Evolutionary conservation across 2,113 vertebrate genomes (phyloP).

Genomic region (Dipodomys spectabilis): DNA sequence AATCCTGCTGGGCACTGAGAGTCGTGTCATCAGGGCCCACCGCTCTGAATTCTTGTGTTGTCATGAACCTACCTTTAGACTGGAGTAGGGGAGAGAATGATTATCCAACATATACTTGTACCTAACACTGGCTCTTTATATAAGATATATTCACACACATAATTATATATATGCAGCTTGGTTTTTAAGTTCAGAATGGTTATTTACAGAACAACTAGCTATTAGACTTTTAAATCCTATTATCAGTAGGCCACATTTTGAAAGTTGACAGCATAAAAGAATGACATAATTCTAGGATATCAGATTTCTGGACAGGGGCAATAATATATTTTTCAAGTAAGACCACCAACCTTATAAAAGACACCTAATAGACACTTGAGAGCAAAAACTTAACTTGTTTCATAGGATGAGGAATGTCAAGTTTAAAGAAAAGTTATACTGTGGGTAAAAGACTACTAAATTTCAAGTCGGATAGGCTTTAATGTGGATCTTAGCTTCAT

Average conservation of each 20-base stretch:
- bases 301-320: not conserved
- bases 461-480: not conserved
- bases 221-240: constrained; percentile 50
- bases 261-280: constrained; percentile 32
- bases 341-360: not conserved
- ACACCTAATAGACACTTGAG: not conserved
- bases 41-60: not conserved
- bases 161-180: too few species aligned
- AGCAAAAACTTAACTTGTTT: not conserved
- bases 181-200: too few species aligned
- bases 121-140: constrained; percentile 13
- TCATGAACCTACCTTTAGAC: rapidly evolving
- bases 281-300: not conserved
- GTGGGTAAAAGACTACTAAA: not conserved
- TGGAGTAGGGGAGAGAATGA: not conserved
- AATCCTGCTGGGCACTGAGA: not conserved
- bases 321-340: not conserved
- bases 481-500: not conserved
- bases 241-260: not conserved
- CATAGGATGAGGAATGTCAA: not conserved
- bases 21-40: not conserved
- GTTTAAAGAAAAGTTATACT: not conserved
- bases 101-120: not conserved
- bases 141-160: not conserved
- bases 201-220: not conserved